Evolutionary conservation across 2,797 vertebrate species (phyloP), one percentile per base, ranked within the genome.

Genomic region (Allobates femoralis): DNA sequence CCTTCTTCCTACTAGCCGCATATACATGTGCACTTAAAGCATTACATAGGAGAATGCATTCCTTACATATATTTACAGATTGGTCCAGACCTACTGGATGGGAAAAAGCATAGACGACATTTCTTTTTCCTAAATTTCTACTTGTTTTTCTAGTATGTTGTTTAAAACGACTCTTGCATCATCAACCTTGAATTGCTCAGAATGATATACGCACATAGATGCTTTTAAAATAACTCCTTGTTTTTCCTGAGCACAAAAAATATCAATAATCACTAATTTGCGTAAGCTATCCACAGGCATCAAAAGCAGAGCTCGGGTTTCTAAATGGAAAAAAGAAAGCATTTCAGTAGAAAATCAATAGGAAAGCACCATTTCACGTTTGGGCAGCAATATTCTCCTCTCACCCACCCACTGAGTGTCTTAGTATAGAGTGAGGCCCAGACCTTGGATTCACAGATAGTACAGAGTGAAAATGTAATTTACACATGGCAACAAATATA

Each of bases 191-290:
- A 78, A 77, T 81, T 76, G 69, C 78, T 85, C 58, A 81, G 83
- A 81, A 88, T 81, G 69, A 85, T 85, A 77, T 80, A 85, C 76
- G 69, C 78, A 81, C 69, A 85, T 58, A 81, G 83, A 88, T 88
- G 87, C 87, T 88, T 88, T 88, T 88, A 88, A 85, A 88, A 88
- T 81, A 85, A 88, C 87, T 88, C 51, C 86, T 88, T 88, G 83
- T 85, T 88, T 88, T 88, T 88, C 83, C 83, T 77, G 77, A 85
- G 87, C 62, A 85, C 78, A 79, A 77, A 85, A 87, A 88, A 88
- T 88, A 88, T 88, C 87, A 88, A 88, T 88, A 88, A 85, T 88
- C 83, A 81, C 87, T 88, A 85, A 88, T 88, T 85, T 88, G 83
- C 62, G 87, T 85, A 88, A 88, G 87, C 78, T 88, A 88, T 77